These are phyloP conservation scores for Incurvaria masculella DNA, from an alignment of 2,888 invertebrate species.

Conservation along the genomic window DNA sequence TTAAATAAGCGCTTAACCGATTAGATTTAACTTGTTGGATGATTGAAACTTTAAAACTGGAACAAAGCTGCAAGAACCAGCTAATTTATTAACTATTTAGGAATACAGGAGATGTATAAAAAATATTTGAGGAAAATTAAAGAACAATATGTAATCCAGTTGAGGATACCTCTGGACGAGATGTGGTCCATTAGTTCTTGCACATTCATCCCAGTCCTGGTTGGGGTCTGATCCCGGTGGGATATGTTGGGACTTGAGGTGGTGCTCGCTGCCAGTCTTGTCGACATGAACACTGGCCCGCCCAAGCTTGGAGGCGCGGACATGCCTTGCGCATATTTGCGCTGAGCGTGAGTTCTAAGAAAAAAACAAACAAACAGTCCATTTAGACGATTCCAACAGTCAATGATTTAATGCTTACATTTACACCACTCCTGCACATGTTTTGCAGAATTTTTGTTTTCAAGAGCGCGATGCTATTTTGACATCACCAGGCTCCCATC, in stretches of 20 bases:
- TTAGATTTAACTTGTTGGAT: too few relatives aligned
- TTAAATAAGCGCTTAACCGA: too few relatives aligned
- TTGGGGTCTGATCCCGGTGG: neutral
- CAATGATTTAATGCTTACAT: too few relatives aligned
- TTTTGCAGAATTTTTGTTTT: too few relatives aligned
- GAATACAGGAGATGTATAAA: slow-evolving; percentile 6
- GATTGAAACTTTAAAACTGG: too few relatives aligned
- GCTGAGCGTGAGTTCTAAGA: slow-evolving; percentile 26
- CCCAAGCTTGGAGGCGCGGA: slow-evolving; percentile 18
- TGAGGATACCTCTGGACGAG: neutral
- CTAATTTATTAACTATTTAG: too few relatives aligned
- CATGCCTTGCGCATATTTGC: slow-evolving; percentile 31
- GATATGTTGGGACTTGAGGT: neutral
- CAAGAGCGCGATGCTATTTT: too few relatives aligned
- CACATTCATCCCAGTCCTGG: neutral
- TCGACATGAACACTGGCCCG: neutral
- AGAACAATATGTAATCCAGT: neutral
- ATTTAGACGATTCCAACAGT: too few relatives aligned
- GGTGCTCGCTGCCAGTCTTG: neutral
- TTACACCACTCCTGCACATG: too few relatives aligned
- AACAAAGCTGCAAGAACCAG: too few relatives aligned
- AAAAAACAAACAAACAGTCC: neutral
- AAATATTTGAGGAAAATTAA: slow-evolving; percentile 3
- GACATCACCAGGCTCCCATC: too few relatives aligned
- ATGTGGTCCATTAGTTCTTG: neutral